phyloP scores from a whole-genome alignment of 1,140 invertebrate genomes.

The Brachionus sp. region DNA sequence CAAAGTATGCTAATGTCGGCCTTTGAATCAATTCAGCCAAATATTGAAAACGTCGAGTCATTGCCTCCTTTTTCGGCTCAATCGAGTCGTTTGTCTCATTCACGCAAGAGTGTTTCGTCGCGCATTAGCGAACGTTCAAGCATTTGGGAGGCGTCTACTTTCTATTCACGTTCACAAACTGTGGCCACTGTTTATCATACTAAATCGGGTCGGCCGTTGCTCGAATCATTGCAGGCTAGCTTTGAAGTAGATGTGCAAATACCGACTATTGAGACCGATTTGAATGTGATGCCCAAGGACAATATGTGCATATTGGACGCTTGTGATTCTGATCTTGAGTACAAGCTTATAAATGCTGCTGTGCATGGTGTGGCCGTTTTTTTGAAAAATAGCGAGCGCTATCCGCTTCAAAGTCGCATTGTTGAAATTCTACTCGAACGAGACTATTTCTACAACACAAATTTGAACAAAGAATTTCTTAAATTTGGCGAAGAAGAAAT shows the following conservation, averaged over 20 bases:
- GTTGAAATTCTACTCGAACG: neutral
- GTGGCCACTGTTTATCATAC: conserved; percentile 29
- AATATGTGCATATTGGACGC: conserved; percentile 56
- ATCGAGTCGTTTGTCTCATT: neutral
- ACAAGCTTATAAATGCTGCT: conserved; percentile 54
- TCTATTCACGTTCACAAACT: conserved; percentile 30
- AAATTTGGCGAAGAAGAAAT: conserved; percentile 27
- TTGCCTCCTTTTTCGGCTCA: neutral
- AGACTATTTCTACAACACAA: conserved; percentile 7
- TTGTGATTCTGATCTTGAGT: conserved; percentile 52
- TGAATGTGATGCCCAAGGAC: conserved; percentile 48
- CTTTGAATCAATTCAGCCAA: neutral
- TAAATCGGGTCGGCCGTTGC: neutral
- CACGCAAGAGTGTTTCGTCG: neutral
- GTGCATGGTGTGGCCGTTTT: conserved; percentile 51
- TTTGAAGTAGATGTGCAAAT: neutral
- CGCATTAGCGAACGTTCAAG: neutral
- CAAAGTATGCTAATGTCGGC: neutral
- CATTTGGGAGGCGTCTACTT: conserved; percentile 40
- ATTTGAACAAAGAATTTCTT: conserved; percentile 2
- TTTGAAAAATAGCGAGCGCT: neutral
- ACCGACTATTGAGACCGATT: neutral
- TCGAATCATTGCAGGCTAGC: conserved; percentile 29
- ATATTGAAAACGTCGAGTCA: conserved; percentile 8
- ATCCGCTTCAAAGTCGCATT: neutral